A percentile compares a stretch with the other conserved stretches of the same genome.
Conservation (phyloP, 2,113 vertebrate genomes). For the Python bivittatus region DNA sequence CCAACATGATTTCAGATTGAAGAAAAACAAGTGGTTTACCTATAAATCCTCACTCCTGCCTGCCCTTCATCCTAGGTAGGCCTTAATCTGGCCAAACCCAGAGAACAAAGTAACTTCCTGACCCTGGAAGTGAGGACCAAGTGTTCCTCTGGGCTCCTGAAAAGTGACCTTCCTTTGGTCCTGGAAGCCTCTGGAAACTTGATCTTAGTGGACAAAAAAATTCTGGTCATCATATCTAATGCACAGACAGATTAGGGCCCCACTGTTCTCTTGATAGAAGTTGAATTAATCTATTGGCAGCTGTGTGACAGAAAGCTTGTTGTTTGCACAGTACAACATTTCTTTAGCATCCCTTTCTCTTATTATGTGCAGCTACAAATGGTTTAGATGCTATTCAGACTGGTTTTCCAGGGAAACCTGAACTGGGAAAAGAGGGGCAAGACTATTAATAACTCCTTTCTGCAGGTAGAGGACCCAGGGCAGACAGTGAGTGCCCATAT, state of each 20-base stretch:
- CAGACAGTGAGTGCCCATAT: neutral
- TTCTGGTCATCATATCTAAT: neutral
- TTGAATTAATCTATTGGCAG: neutral
- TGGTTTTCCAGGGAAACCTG: neutral
- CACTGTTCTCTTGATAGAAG: neutral
- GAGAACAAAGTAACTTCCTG: neutral
- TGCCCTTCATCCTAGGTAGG: neutral
- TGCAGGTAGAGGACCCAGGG: neutral
- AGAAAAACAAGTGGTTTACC: neutral
- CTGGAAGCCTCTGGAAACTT: neutral
- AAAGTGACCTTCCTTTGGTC: neutral
- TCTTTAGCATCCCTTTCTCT: neutral
- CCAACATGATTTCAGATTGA: neutral
- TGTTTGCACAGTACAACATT: neutral
- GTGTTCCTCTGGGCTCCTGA: neutral
- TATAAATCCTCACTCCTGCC: neutral
- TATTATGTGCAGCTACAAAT: neutral
- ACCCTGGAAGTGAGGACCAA: neutral
- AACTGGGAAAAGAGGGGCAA: no score
- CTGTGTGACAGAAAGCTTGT: neutral
- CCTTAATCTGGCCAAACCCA: neutral
- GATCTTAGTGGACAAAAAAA: neutral
- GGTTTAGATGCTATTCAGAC: neutral
- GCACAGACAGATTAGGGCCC: neutral
- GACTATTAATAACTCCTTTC: neutral